Evolutionary conservation across 2,797 vertebrate genomes (phyloP), one percentile per base, ranked within the genome.

Genomic region (Gymnodraco acuticeps): DNA sequence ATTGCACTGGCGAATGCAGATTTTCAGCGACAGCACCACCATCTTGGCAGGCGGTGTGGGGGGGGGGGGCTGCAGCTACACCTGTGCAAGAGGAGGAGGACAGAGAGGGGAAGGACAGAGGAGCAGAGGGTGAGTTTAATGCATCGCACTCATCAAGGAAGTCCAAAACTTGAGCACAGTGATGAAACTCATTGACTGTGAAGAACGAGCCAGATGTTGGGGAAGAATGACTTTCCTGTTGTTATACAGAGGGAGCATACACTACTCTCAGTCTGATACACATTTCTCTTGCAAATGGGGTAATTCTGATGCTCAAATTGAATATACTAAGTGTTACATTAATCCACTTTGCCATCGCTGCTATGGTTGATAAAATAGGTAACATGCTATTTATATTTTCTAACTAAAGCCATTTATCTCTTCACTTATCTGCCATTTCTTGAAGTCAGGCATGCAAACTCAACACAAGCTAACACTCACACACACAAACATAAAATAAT

Each of bases 1-100:
- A 2, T 99, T 99, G 95, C 98, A 99, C 20, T 99, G 98, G 47
- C 98, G 97, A 63, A 99, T 93, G 38, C 98, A 99, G 77, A 99
- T 99, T 94, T 99, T 99, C 81, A 99, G 88, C 16, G 98, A 99
- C 73, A 99, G 89, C 68, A 96, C 97, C 87, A 99, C 98, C 98
- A 99, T 99, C 75, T 92, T 96, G 91, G 67, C 84, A 20, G 81
- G 52, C 52, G 75, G 78, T 81, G 58, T 43, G 78, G 82, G 45
- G 2, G 11, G 23, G 23, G 23, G 23, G 23, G 23, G 65, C 74
- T 75, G 76, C 75, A 73, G 84, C 85, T 90, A 90, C 86, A 91
- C 89, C 92, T 93, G 85, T 2, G n/a, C 7, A 65, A n/a, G 42
- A 77, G 2, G 41, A 70, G 1, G 46, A 71, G 4, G 41, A 16